Conservation (phyloP, 2,797 vertebrate genomes). For the Otus scops region DNA sequence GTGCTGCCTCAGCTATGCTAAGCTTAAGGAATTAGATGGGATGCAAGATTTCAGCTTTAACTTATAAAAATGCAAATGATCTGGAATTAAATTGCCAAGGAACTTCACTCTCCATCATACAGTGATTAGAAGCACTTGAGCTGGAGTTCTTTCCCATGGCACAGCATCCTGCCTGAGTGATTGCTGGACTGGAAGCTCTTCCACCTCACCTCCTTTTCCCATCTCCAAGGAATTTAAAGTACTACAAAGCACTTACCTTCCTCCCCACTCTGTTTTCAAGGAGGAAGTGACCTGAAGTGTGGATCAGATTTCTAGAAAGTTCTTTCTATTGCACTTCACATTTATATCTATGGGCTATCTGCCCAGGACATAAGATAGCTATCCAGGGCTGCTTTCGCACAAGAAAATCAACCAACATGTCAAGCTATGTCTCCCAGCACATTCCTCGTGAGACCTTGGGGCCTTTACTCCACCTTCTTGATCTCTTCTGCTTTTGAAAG, state of each 20-base stretch:
- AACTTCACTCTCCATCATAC: constrained; percentile 3
- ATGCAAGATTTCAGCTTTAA: constrained; percentile 20
- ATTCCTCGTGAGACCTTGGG: not conserved
- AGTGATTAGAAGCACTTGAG: not conserved
- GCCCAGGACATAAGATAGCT: not conserved
- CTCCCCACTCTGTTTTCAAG: not conserved
- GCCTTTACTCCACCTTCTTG: not conserved
- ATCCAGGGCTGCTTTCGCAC: not conserved
- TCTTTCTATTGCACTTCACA: not conserved
- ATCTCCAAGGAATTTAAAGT: not conserved
- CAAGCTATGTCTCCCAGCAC: not conserved
- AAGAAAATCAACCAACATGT: not conserved
- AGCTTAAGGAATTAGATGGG: constrained; percentile 2
- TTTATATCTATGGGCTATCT: not conserved
- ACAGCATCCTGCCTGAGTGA: not conserved
- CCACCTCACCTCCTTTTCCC: not conserved
- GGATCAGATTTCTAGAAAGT: not conserved
- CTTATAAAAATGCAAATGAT: constrained; percentile 35
- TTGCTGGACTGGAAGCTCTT: not conserved
- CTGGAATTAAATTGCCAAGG: constrained; percentile 26
- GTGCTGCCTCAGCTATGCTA: constrained; percentile 11
- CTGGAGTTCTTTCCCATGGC: not conserved
- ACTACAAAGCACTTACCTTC: not conserved
- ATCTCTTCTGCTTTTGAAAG: not conserved
- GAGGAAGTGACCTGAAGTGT: not conserved